Evolutionary conservation across 2,888 invertebrate species (phyloP).

Genomic region (Netelia fuscicornis): DNA sequence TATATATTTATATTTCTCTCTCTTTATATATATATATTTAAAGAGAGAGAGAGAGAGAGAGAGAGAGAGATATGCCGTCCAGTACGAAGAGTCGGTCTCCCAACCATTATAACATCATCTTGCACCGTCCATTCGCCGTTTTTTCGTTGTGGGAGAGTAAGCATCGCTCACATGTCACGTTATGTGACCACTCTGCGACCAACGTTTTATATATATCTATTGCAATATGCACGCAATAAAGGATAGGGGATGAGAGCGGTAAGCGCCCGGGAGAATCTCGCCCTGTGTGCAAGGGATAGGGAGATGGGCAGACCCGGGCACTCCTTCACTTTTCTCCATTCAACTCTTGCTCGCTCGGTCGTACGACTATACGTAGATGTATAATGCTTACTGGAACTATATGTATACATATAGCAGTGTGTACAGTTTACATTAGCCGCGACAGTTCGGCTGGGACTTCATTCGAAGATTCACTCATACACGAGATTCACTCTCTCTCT

Average conservation of each 20-base stretch:
- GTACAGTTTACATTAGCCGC: slow-evolving; percentile 24
- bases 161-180: slow-evolving; percentile 82
- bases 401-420: neutral
- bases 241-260: slow-evolving; percentile 47
- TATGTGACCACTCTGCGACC: slow-evolving; percentile 73
- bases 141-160: slow-evolving; percentile 84
- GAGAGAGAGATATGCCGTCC: slow-evolving; percentile 11
- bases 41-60: no score
- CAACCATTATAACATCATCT: slow-evolving; percentile 84
- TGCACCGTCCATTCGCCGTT: slow-evolving; percentile 77
- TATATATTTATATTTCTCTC: slow-evolving; percentile 27
- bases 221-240: slow-evolving; percentile 32
- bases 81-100: slow-evolving; percentile 76
- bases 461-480: slow-evolving; percentile 60
- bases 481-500: slow-evolving; percentile 24
- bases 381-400: neutral
- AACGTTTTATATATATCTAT: slow-evolving; percentile 29
- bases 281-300: slow-evolving; percentile 14
- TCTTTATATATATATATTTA: slow-evolving; percentile 7
- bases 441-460: slow-evolving; percentile 44
- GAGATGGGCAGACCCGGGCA: slow-evolving; percentile 20
- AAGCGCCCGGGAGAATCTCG: slow-evolving; percentile 57
- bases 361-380: slow-evolving; percentile 26
- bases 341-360: slow-evolving; percentile 46
- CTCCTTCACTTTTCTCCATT: slow-evolving; percentile 68